Base-by-base conservation (phyloP, 2,113 vertebrate species). In the Morone chrysops region DNA sequence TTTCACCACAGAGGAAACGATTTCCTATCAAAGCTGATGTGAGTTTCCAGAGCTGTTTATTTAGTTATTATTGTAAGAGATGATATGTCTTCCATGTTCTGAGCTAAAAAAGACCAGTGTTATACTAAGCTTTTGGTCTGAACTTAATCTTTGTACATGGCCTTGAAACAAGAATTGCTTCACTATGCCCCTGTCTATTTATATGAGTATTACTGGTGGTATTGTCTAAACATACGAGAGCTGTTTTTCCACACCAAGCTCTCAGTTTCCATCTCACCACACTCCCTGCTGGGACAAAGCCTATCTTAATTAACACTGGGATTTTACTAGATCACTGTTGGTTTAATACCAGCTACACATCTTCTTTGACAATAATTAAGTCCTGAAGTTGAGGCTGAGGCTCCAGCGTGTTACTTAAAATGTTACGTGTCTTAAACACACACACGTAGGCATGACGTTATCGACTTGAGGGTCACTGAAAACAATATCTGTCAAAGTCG, bases 251-350 rank as follows among this genome's bases (percentile, higher is more conserved):
- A 54, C 60, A 75, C 66, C 14, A 16, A 53, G 47, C 40, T 73
- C 69, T 77, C 61, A 43, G 25, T 70, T 80, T 82, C 72, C 75
- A 83, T 80, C 86, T 78, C 57, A 84, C 84, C 78, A 83, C 77
- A 89, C 75, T 73, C 78, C 89, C 91, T 36, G 68, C 86, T 81
- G 87, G 66, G 72, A 66, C 40, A 63, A 83, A 92, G 80, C 80
- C 78, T 80, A 76, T 84, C 80, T 80, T 90, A 87, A 92, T 92
- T 89, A 89, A 90, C 86, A 78, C 72, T 50, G 43, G 69, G 79
- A 82, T 90, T 87, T 93, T 90, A 92, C 88, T 83, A 87, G 80
- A 81, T 82, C 59, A 61, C 65, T 82, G 74, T 82, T 91, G 79
- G 78, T 90, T 87, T 80, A 89, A 74, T 54, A 83, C 74, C 47